phyloP scores from a whole-genome alignment of 1,140 invertebrate genomes.

The Atopsyche davidsoni region DNA sequence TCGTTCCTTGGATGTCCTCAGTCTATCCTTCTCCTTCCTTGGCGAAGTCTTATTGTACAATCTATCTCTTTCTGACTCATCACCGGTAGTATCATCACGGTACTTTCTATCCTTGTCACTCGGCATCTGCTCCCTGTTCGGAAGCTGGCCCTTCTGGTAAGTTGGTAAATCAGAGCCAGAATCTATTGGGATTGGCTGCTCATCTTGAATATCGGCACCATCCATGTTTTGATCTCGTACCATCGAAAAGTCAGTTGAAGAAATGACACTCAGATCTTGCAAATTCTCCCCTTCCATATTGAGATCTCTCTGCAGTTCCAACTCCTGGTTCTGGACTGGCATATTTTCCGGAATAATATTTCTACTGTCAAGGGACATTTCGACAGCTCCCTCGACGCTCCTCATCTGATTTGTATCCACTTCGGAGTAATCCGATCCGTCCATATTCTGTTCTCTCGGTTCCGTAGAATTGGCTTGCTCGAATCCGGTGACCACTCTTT shows the following conservation, averaged over 20 bases:
- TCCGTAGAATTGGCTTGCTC: constrained; percentile 40
- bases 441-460: constrained; percentile 43
- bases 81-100: constrained; percentile 38
- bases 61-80: constrained; percentile 43
- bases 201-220: constrained; percentile 33
- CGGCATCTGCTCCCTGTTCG: constrained; percentile 9
- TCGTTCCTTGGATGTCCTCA: constrained; percentile 37
- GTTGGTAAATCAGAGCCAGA: constrained; percentile 11
- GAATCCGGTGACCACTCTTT: constrained; percentile 47
- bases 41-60: constrained; percentile 36
- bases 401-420: constrained; percentile 35
- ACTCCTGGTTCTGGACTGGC: constrained; percentile 29
- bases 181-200: constrained; percentile 11
- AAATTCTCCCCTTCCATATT: constrained; percentile 54
- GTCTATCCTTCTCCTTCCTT: constrained; percentile 39
- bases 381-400: constrained; percentile 37
- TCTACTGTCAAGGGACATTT: constrained; percentile 31
- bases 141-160: constrained; percentile 1
- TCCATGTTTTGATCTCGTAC: constrained; percentile 38
- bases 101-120: constrained; percentile 28
- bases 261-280: constrained; percentile 45
- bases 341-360: constrained; percentile 16
- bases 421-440: constrained; percentile 45
- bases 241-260: constrained; percentile 36
- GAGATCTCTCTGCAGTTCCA: constrained; percentile 47